Evolutionary conservation across 2,113 vertebrate species (phyloP).

Genomic region (Rhinoderma darwinii): DNA sequence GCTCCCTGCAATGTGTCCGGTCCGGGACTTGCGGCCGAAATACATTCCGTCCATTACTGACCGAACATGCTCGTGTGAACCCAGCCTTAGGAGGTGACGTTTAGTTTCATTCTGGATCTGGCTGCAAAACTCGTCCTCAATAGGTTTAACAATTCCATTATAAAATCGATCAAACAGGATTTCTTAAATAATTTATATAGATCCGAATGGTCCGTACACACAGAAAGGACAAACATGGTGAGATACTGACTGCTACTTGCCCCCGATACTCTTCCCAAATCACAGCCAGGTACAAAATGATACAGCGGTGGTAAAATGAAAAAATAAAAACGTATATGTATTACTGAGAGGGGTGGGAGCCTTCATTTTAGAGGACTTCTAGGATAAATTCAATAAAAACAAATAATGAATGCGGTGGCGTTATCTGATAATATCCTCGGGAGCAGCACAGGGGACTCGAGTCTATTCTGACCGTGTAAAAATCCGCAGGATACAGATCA

Average conservation of each 20-base stretch:
- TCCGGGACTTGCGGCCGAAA: too few relatives aligned
- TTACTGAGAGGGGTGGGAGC: background rate
- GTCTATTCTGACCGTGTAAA: background rate
- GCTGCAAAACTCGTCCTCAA: background rate
- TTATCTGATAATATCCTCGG: background rate
- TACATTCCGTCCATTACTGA: too few relatives aligned
- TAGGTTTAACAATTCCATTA: background rate
- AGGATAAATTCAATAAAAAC: too few relatives aligned
- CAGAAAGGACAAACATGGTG: background rate
- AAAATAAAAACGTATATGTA: background rate
- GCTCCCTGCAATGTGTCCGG: too few relatives aligned
- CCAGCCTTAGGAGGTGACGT: background rate
- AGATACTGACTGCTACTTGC: background rate
- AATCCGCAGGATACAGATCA: conserved; percentile 63
- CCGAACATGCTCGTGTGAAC: too few relatives aligned
- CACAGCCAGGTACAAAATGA: background rate
- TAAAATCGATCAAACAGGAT: background rate
- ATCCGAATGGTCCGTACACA: background rate
- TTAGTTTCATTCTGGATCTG: background rate
- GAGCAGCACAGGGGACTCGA: conserved; percentile 4
- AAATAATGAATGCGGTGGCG: background rate
- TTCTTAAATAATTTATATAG: background rate
- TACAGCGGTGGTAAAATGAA: background rate
- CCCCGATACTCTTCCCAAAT: background rate
- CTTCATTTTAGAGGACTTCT: background rate